Evolutionary conservation across 2,797 vertebrate genomes (phyloP), one percentile per base, ranked within the genome.

Genomic region (Pantherophis alleghaniensis): DNA sequence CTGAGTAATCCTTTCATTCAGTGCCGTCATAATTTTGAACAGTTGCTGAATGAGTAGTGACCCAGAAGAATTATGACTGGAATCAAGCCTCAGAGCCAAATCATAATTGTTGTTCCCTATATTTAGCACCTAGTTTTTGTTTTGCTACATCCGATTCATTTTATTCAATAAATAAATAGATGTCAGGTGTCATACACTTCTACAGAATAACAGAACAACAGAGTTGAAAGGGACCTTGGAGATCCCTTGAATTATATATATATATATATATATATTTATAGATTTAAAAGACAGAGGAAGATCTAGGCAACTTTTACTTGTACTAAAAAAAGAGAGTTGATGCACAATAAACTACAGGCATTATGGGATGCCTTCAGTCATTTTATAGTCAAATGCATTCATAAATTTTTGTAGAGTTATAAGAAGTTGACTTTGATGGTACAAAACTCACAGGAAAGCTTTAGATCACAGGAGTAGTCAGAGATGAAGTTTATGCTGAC

Each of bases 371-470:
- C 94, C 96, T 97, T 96, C 94, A 95, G 95, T 96, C 96, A 95
- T 95, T 97, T 97, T 97, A 96, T 95, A 96, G 96, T 97, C 95
- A 93, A 93, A 92, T n/a, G 32, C 95, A 94, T 97, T 97, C 97
- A 97, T 97, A 97, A 97, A 97, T 97, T 97, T 97, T 96, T 95
- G 96, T 96, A 94, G 3, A 90, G 91, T 96, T 97, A 90, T 96
- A 96, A 97, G 96, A 96, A 96, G 93, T 92, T 79, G 91, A 95
- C 93, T 97, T 97, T 97, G 96, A 97, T 96, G 94, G 94, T 95
- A 94, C 95, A 96, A 96, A 97, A 94, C 95, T 97, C 94, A 95
- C 94, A 96, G 95, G 97, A 93, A 57, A 97, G 97, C 95, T 96
- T 96, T 97, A 94, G 96, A 97, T 97, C 96, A 96, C 94, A 96